Percentiles rank a stretch among this genome's conserved stretches.
phyloP scores from a whole-genome alignment of 1,140 invertebrate genomes.

The Diploscapter pachys region DNA sequence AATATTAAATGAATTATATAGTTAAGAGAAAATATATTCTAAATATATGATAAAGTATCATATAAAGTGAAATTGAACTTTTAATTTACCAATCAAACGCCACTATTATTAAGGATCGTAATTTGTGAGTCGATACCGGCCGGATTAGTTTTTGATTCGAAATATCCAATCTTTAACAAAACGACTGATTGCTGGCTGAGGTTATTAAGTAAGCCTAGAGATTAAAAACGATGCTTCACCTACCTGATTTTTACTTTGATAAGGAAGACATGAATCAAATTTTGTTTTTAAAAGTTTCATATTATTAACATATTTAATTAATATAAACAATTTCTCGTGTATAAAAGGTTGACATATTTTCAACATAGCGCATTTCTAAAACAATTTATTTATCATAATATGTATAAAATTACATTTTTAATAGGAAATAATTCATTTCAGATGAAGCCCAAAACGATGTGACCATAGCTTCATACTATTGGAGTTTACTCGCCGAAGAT shows the following conservation, averaged over 20 bases:
- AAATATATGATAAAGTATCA: too few relatives aligned
- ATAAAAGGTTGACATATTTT: background rate
- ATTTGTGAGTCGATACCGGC: slow-evolving; percentile 31
- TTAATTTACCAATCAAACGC: too few relatives aligned
- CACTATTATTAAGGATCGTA: slow-evolving; percentile 17
- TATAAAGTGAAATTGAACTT: too few relatives aligned
- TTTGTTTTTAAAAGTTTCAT: background rate
- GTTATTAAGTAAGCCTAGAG: slow-evolving; percentile 14
- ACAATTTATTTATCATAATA: background rate
- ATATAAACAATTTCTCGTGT: background rate
- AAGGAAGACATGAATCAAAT: background rate
- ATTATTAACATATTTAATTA: background rate
- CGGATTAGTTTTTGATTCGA: slow-evolving; percentile 18
- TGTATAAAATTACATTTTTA: background rate
- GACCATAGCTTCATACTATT: slow-evolving; percentile 27
- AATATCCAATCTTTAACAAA: slow-evolving; percentile 22
- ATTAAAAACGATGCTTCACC: background rate
- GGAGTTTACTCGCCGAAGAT: slow-evolving; percentile 23
- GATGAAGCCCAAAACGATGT: slow-evolving; percentile 27
- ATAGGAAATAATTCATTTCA: background rate
- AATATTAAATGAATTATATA: too few relatives aligned
- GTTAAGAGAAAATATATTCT: too few relatives aligned
- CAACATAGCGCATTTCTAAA: background rate
- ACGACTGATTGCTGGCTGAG: slow-evolving; percentile 34
- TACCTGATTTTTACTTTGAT: background rate